Evolutionary conservation across 1,140 invertebrate genomes (phyloP).

Genomic region (Xylocopa sonorina): DNA sequence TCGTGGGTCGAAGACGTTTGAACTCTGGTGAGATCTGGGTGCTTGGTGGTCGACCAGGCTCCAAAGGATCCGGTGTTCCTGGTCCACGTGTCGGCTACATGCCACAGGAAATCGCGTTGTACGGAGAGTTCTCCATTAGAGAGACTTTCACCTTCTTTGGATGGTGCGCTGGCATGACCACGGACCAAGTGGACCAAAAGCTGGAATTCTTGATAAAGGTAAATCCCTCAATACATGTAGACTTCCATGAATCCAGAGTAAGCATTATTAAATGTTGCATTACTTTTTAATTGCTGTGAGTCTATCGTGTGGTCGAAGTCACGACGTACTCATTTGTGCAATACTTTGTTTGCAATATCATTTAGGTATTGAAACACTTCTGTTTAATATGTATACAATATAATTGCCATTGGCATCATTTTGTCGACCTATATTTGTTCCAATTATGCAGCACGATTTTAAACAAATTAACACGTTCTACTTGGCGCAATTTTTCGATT

Average conservation of each 20-base stretch:
- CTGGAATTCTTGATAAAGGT: conserved; percentile 92
- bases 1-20: conserved; percentile 89
- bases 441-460: too few relatives aligned
- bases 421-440: too few relatives aligned
- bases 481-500: too few relatives aligned
- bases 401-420: neutral
- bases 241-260: too few relatives aligned
- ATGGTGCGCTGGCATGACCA: conserved; percentile 91
- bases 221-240: too few relatives aligned
- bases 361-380: neutral
- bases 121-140: conserved; percentile 94
- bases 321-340: neutral
- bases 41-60: conserved; percentile 90
- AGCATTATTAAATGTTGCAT: too few relatives aligned
- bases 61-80: conserved; percentile 88
- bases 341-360: neutral
- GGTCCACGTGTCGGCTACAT: conserved; percentile 85
- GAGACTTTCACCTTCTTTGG: conserved; percentile 97
- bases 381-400: neutral
- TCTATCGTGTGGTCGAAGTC: too few relatives aligned
- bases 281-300: too few relatives aligned
- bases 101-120: conserved; percentile 94
- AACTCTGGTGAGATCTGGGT: conserved; percentile 92
- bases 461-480: too few relatives aligned
- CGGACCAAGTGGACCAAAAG: conserved; percentile 87